Conservation (phyloP, 2,888 invertebrate species). For the Oxystoma pomonae region DNA sequence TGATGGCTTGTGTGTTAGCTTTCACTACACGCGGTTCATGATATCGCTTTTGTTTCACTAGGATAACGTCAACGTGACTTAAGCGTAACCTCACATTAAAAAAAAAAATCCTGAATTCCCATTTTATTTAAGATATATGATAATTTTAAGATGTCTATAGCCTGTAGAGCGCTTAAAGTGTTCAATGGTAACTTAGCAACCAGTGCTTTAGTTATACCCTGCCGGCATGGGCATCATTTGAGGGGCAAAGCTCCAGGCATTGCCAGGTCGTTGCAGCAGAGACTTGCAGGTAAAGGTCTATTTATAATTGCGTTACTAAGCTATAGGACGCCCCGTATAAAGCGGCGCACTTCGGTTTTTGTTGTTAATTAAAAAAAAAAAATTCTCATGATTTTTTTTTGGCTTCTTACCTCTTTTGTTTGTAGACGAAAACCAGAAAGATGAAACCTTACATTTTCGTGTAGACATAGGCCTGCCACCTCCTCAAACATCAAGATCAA, state of each 20-base stretch:
- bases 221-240: constrained; percentile 55
- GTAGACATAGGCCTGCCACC: constrained; percentile 64
- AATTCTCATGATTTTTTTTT: too few species aligned
- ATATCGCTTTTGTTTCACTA: too few species aligned
- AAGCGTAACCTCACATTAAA: too few species aligned
- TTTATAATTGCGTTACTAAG: constrained; percentile 8
- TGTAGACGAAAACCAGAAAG: constrained; percentile 50
- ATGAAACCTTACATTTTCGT: constrained; percentile 54
- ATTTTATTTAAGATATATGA: too few species aligned
- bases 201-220: constrained; percentile 16
- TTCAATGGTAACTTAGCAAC: neutral
- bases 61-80: too few species aligned
- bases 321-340: too few species aligned
- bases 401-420: too few species aligned
- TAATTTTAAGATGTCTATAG: neutral
- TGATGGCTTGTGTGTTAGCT: too few species aligned
- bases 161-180: neutral
- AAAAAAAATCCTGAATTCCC: too few species aligned
- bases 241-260: constrained; percentile 69
- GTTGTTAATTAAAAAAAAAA: too few species aligned
- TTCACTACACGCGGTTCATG: too few species aligned
- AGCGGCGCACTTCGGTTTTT: too few species aligned
- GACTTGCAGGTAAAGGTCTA: constrained; percentile 55
- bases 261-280: constrained; percentile 64
- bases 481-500: constrained; percentile 41